Percentiles rank a stretch among this genome's conserved stretches.
These are phyloP conservation scores for Neopipo cinnamomea DNA, from an alignment of 2,113 vertebrate species.

Conservation along the genomic window DNA sequence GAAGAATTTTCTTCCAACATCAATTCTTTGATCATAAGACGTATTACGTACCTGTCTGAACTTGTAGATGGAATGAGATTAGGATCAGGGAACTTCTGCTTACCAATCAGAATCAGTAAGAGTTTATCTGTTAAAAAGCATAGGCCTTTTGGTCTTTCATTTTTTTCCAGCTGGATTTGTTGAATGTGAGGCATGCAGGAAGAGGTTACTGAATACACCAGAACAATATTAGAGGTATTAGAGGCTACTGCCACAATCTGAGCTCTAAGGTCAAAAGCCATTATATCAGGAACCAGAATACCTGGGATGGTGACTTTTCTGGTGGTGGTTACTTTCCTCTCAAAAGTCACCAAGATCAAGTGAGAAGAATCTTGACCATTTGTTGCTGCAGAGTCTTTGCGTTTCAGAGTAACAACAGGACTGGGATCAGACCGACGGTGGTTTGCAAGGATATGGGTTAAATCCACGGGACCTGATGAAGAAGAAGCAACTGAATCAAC, in stretches of 20 bases:
- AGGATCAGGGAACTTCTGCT: constrained; percentile 82
- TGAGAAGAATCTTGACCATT: constrained; percentile 86
- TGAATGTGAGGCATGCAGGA: constrained; percentile 88
- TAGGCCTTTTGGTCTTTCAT: constrained; percentile 86
- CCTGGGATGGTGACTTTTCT: constrained; percentile 89
- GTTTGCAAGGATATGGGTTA: constrained; percentile 82
- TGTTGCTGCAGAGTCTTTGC: constrained; percentile 75
- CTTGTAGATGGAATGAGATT: constrained; percentile 82
- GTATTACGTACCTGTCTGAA: constrained; percentile 85
- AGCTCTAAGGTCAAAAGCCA: constrained; percentile 82
- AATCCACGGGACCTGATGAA: constrained; percentile 76
- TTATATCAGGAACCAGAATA: constrained; percentile 87
- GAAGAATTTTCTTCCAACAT: constrained; percentile 71
- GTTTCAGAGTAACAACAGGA: constrained; percentile 80
- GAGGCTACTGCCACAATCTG: constrained; percentile 87
- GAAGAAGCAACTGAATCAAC: constrained; percentile 68
- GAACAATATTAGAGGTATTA: constrained; percentile 84
- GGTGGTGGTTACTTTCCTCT: constrained; percentile 86
- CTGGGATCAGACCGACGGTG: constrained; percentile 84
- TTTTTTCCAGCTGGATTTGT: constrained; percentile 84
- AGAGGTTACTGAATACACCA: constrained; percentile 84
- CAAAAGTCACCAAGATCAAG: constrained; percentile 86
- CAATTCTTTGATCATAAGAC: constrained; percentile 80
- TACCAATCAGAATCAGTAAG: constrained; percentile 85
- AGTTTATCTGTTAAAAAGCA: constrained; percentile 86